These are phyloP conservation scores for Stratiolaelaps scimitus DNA, from an alignment of 1,140 invertebrate genomes.

Conservation along the genomic window DNA sequence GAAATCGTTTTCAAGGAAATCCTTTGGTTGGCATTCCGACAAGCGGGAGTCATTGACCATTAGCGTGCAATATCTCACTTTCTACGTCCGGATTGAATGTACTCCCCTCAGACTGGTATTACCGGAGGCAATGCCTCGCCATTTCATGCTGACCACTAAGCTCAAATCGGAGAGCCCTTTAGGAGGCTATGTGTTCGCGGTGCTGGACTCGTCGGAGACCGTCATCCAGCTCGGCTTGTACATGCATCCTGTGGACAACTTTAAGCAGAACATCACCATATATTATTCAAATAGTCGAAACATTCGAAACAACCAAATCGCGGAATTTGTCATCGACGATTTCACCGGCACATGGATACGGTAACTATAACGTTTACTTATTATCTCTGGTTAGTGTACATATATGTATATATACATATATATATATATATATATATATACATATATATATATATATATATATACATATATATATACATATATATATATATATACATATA, in stretches of 20 bases:
- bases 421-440: no score
- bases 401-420: no score
- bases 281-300: conserved; percentile 10
- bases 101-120: background rate
- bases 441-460: no score
- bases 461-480: no score
- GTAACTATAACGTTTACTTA: background rate
- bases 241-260: conserved; percentile 24
- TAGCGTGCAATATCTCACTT: no score
- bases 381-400: no score
- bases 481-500: no score
- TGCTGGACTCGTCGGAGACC: conserved; percentile 11
- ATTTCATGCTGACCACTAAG: background rate
- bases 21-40: no score
- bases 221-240: conserved; percentile 19
- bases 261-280: conserved; percentile 16
- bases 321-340: conserved; percentile 11
- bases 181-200: conserved; percentile 17
- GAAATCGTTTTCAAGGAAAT: no score
- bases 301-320: conserved; percentile 10
- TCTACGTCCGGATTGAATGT: no score
- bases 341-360: conserved; percentile 21
- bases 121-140: conserved; percentile 11
- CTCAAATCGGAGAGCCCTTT: conserved; percentile 9
- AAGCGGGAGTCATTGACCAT: no score